Evolutionary conservation across 2,888 invertebrate genomes (phyloP).

Genomic region (Trichopoda pennipes): DNA sequence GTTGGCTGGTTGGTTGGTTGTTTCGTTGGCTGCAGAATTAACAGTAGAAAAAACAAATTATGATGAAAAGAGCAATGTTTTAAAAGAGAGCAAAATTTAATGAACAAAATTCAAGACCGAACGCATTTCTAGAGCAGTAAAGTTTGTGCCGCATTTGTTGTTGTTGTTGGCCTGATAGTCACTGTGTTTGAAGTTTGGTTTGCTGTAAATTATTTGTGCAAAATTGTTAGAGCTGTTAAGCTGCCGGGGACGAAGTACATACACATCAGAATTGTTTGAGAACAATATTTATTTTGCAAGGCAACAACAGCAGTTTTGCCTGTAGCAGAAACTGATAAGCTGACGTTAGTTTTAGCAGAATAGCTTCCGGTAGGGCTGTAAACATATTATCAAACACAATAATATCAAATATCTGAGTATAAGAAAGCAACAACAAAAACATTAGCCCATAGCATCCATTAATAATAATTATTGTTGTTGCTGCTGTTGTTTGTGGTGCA

Average conservation of each 20-base stretch:
- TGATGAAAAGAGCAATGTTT: slow-evolving; percentile 51
- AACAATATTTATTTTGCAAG: slow-evolving; percentile 32
- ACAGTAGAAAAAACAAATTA: slow-evolving; percentile 5
- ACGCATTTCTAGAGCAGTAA: not conserved
- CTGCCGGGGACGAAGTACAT: not conserved
- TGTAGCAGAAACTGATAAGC: slow-evolving; percentile 47
- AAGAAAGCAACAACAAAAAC: slow-evolving; percentile 21
- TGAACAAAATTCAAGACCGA: slow-evolving; percentile 43
- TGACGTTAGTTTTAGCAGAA: slow-evolving; percentile 40
- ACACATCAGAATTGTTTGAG: slow-evolving; percentile 14
- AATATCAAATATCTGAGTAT: slow-evolving; percentile 40
- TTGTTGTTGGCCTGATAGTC: slow-evolving; percentile 35
- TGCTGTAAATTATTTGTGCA: slow-evolving; percentile 9
- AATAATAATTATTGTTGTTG: slow-evolving; percentile 40
- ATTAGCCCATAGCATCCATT: slow-evolving; percentile 38
- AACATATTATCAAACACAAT: slow-evolving; percentile 4
- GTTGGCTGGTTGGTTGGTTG: slow-evolving; percentile 8
- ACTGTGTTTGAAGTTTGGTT: slow-evolving; percentile 3
- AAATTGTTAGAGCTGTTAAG: not conserved
- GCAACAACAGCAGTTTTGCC: slow-evolving; percentile 29
- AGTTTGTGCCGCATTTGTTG: slow-evolving; percentile 26
- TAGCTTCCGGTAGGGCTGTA: slow-evolving; percentile 62
- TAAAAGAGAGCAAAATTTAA: slow-evolving; percentile 41
- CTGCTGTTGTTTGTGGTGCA: slow-evolving; percentile 1
- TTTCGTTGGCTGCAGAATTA: slow-evolving; percentile 22